A percentile compares a stretch with the other conserved stretches of the same genome.
These are phyloP conservation scores for Caligus rogercresseyi DNA, from an alignment of 1,140 invertebrate genomes.

Conservation along the genomic window DNA sequence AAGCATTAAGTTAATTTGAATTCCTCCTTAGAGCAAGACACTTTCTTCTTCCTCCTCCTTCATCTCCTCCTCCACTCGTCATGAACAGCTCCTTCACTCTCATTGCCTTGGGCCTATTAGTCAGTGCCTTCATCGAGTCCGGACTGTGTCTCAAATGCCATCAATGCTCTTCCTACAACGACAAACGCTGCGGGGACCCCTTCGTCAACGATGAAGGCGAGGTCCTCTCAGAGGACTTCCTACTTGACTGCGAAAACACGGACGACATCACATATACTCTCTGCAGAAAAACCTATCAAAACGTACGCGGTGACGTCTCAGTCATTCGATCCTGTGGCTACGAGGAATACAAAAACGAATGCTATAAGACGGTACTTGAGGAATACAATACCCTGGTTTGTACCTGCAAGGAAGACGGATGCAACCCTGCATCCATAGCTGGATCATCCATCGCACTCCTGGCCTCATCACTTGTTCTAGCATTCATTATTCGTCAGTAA, in stretches of 20 bases:
- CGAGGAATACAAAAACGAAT: slow-evolving; percentile 14
- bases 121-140: neutral
- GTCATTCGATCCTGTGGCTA: slow-evolving; percentile 15
- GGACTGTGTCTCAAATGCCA: slow-evolving; percentile 6
- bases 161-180: slow-evolving; percentile 4
- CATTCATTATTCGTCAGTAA: neutral
- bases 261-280: slow-evolving; percentile 11
- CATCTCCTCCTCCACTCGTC: neutral
- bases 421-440: slow-evolving; percentile 2
- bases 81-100: neutral
- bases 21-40: no score
- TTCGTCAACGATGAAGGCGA: slow-evolving; percentile 1
- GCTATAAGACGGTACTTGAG: slow-evolving; percentile 12
- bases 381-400: slow-evolving; percentile 16
- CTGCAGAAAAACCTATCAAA: slow-evolving; percentile 16
- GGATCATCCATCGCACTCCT: neutral
- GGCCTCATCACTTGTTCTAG: neutral
- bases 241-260: slow-evolving; percentile 5
- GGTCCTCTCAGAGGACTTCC: neutral
- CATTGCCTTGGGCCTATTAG: neutral
- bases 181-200: slow-evolving; percentile 2
- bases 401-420: slow-evolving; percentile 11
- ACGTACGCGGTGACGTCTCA: slow-evolving; percentile 7
- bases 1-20: no score
- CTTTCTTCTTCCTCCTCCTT: neutral